Conservation (phyloP, 2,113 vertebrate species). For the Solenodon paradoxus region DNA sequence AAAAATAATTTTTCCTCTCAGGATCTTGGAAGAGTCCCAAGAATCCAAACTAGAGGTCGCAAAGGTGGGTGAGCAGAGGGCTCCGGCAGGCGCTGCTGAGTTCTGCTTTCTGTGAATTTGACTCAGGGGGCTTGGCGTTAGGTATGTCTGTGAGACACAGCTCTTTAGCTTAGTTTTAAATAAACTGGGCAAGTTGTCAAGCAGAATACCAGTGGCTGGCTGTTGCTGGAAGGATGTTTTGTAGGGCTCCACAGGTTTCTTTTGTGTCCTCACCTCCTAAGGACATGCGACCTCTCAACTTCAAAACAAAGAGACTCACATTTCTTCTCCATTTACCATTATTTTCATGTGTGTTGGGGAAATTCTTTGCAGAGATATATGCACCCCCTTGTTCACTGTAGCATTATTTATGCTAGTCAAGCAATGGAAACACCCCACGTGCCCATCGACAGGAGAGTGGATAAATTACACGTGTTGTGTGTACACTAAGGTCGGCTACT, state of each 20-base stretch:
- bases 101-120: neutral
- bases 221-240: neutral
- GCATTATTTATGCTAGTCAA: no score
- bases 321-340: neutral
- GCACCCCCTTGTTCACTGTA: no score
- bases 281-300: neutral
- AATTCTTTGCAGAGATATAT: neutral
- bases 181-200: neutral
- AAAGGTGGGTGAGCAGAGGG: neutral
- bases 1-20: conserved; percentile 26
- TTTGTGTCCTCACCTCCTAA: neutral
- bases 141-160: neutral
- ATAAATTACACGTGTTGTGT: no score
- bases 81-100: neutral
- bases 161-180: neutral
- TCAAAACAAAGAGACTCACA: neutral
- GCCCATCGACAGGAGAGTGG: no score
- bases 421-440: no score
- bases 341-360: neutral
- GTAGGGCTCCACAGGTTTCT: no score
- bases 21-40: conserved; percentile 36
- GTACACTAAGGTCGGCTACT: no score
- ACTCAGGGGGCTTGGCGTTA: neutral
- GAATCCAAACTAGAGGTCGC: neutral
- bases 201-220: neutral